A percentile compares a stretch with the other conserved stretches of the same genome.
Conservation (phyloP, 1,140 invertebrate genomes). For the Eciton burchellii region DNA sequence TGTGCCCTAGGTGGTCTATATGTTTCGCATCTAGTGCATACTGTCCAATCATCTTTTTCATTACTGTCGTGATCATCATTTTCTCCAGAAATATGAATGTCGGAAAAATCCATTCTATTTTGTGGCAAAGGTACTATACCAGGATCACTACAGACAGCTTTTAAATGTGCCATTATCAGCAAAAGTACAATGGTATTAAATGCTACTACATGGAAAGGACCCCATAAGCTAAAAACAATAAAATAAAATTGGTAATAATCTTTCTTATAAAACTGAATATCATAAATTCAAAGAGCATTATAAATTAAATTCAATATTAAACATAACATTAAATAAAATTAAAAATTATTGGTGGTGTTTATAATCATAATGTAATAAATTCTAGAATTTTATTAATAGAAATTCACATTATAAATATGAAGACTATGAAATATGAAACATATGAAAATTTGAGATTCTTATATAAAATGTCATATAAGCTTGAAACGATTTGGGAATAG, state of each 20-base stretch:
- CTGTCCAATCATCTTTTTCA: slow-evolving; percentile 92
- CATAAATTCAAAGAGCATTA: background rate
- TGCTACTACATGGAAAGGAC: slow-evolving; percentile 43
- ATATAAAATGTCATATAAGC: background rate
- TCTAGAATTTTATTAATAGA: too few relatives aligned
- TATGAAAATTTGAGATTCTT: too few relatives aligned
- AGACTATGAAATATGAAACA: too few relatives aligned
- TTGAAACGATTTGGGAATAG: too few relatives aligned
- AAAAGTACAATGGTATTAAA: slow-evolving; percentile 89
- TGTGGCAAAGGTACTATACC: slow-evolving; percentile 94
- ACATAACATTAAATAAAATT: too few relatives aligned
- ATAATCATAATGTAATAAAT: too few relatives aligned
- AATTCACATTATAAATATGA: too few relatives aligned
- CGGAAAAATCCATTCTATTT: slow-evolving; percentile 94
- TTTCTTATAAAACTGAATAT: background rate
- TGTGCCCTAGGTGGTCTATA: slow-evolving; percentile 94
- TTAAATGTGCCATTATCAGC: slow-evolving; percentile 91
- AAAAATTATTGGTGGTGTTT: too few relatives aligned
- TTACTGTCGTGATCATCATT: slow-evolving; percentile 80
- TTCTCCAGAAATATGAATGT: slow-evolving; percentile 89
- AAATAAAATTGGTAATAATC: background rate
- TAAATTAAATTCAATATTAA: too few relatives aligned
- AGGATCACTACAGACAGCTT: slow-evolving; percentile 95
- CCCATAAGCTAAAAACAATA: slow-evolving; percentile 28
- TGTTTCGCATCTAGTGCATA: slow-evolving; percentile 94